Percentiles rank a stretch among this genome's conserved stretches.
phyloP scores from a whole-genome alignment of 1,140 invertebrate species.

The Listronotus bonariensis region DNA sequence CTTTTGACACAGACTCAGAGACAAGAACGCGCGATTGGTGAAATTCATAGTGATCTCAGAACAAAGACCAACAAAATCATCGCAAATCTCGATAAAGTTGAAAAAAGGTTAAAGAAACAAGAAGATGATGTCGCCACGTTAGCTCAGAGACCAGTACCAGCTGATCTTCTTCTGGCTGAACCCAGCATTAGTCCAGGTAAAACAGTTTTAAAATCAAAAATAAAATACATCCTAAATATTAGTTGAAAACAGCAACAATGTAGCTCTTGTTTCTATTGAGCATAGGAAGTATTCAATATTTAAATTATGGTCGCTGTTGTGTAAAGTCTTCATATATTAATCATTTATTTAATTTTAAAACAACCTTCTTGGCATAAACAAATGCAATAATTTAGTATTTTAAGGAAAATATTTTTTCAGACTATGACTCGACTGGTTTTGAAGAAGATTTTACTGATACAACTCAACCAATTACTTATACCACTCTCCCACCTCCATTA shows the following conservation, averaged over 20 bases:
- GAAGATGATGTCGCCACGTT: slow-evolving; percentile 75
- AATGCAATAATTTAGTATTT: too few species aligned
- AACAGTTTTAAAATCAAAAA: too few species aligned
- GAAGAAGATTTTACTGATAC: slow-evolving; percentile 46
- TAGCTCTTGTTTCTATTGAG: too few species aligned
- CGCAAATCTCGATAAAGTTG: slow-evolving; percentile 82
- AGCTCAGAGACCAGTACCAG: slow-evolving; percentile 71
- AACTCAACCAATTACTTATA: slow-evolving; percentile 52
- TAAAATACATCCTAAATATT: too few species aligned
- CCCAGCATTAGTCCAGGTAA: slow-evolving; percentile 56
- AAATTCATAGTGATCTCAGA: slow-evolving; percentile 82
- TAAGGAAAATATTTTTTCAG: slow-evolving; percentile 42
- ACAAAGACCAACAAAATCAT: slow-evolving; percentile 84
- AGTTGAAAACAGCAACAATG: too few species aligned
- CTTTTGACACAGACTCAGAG: slow-evolving; percentile 83
- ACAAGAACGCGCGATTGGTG: slow-evolving; percentile 83
- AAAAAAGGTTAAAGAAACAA: slow-evolving; percentile 80
- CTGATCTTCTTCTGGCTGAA: slow-evolving; percentile 71
- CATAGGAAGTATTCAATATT: too few species aligned
- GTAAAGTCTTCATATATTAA: too few species aligned
- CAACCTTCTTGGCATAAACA: too few species aligned
- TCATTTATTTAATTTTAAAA: too few species aligned
- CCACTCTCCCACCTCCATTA: slow-evolving; percentile 53
- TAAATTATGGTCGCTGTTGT: too few species aligned
- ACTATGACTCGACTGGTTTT: slow-evolving; percentile 68